Evolutionary conservation across 2,113 vertebrate genomes (phyloP).

Genomic region (Ardeotis arabs): DNA sequence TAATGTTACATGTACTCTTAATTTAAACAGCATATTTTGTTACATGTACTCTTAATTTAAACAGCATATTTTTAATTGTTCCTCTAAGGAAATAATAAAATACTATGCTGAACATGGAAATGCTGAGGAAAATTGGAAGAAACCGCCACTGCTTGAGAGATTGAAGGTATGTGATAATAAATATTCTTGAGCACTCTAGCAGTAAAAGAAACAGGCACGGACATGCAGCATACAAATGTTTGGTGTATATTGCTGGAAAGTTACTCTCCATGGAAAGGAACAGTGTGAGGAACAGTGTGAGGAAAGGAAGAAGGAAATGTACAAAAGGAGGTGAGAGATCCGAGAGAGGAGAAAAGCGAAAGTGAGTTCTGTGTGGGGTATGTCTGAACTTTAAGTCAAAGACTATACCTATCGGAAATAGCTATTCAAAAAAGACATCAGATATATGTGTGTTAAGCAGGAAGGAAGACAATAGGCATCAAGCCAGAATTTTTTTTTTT

Average conservation of each 20-base stretch:
- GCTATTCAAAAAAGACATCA: background rate
- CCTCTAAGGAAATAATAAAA: constrained; percentile 82
- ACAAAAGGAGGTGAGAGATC: background rate
- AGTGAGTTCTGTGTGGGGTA: background rate
- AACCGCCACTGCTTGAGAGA: constrained; percentile 82
- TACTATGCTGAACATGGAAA: constrained; percentile 78
- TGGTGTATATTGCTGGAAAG: background rate
- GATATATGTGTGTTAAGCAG: background rate
- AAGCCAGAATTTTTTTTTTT: background rate
- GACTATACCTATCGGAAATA: background rate
- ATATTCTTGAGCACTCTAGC: background rate
- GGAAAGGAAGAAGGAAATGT: background rate
- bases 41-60: background rate
- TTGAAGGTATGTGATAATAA: constrained; percentile 83
- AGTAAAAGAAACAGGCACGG: background rate
- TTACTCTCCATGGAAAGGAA: background rate
- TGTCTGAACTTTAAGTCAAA: background rate
- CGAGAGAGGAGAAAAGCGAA: background rate
- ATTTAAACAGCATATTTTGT: background rate
- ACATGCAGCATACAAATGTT: background rate
- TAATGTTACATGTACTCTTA: background rate
- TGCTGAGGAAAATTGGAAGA: constrained; percentile 82
- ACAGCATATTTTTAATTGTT: background rate
- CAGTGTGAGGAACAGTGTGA: background rate
- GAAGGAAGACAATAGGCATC: background rate